Evolutionary conservation across 2,888 invertebrate genomes (phyloP), one percentile per base, ranked within the genome.

Genomic region (Tachina lurida): DNA sequence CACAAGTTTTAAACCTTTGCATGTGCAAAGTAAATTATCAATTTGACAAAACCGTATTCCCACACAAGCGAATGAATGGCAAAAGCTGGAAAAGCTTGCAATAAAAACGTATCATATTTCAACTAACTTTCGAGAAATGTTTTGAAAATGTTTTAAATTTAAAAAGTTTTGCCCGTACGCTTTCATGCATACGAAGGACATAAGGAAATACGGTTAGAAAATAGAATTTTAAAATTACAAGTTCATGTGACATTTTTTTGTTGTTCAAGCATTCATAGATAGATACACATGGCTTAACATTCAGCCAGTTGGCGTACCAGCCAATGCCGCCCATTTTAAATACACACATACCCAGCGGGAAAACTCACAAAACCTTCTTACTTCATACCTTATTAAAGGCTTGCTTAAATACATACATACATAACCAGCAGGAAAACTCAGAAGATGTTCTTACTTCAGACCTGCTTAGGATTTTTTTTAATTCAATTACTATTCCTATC

Each of bases 51-150:
- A 78, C 39, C 17, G n/a, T 47, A 43, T 60, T 84, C 17, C 17
- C 62, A 47, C 43, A 54, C 63, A 68, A 13, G 45, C 13, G 10
- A 45, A 10, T n/a, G 45, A 65, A 45, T 13, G 12, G 43, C 45
- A 79, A 74, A 73, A 68, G 52, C 39, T 31, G 47, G 12, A 60
- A 73, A 45, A 45, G 22, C 9, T 75, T 45, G 62, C 47, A 49
- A 47, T 19, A 52, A 62, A 78, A 74, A 78, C 79, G 43, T 70
- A 79, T 84, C 74, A 84, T 58, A 70, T 79, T 79, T 79, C 74
- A 63, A 54, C 52, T 15, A 22, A 60, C n/a, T 45, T 31, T 15
- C 12, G 19, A 56, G 49, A 63, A 71, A 43, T 67, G 58, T 52
- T 83, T 65, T 31, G 3, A 12, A 68, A 84, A 84, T 65, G 43